phyloP scores from a whole-genome alignment of 2,797 vertebrate genomes.

The Ara ararauna region DNA sequence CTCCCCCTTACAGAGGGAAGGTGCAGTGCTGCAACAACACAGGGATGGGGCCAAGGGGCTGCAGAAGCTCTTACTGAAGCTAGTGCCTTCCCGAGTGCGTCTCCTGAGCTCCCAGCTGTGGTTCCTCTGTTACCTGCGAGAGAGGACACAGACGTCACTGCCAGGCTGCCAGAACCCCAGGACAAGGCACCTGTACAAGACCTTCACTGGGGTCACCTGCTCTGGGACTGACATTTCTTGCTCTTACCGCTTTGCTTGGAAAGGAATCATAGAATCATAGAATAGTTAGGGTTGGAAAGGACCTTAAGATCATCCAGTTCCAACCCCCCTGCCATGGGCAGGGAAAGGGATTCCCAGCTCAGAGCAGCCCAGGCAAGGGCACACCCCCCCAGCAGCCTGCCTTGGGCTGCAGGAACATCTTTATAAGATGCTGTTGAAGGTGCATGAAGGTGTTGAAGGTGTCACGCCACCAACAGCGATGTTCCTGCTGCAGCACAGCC shows the following conservation, averaged over 20 bases:
- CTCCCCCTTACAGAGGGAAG: neutral
- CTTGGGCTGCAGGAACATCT: neutral
- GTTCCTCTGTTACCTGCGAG: slow-evolving; percentile 89
- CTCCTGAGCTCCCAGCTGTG: slow-evolving; percentile 93
- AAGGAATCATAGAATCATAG: neutral
- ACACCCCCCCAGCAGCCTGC: neutral
- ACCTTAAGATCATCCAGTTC: no score
- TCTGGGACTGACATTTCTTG: neutral
- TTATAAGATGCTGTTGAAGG: neutral
- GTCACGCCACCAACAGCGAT: neutral
- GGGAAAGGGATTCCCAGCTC: neutral
- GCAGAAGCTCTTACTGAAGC: slow-evolving; percentile 88
- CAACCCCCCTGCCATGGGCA: no score
- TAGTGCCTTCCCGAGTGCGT: slow-evolving; percentile 97
- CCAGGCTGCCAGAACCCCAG: neutral
- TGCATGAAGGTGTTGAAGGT: neutral
- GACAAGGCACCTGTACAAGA: fast-evolving
- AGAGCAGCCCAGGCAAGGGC: fast-evolving
- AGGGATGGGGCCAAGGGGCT: fast-evolving
- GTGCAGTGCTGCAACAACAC: neutral
- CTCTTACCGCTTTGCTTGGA: neutral
- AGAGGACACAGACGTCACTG: neutral
- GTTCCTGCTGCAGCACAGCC: neutral
- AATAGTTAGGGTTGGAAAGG: no score
- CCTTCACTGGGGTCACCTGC: neutral